These are phyloP conservation scores for Drosophila dunni DNA, from an alignment of 1,140 invertebrate species.

Conservation along the genomic window DNA sequence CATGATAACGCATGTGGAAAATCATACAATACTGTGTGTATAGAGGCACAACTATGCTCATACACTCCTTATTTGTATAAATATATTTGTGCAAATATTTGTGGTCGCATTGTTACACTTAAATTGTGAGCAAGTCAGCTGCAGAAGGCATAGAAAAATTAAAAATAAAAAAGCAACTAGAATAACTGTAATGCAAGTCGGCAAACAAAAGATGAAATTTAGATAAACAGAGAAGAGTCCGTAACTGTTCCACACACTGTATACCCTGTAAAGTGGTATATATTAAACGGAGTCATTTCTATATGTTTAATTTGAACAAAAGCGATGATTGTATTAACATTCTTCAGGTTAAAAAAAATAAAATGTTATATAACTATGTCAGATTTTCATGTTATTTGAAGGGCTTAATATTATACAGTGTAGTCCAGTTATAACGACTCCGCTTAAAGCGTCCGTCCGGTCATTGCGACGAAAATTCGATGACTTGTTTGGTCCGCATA, in stretches of 20 bases:
- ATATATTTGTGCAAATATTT: conserved; percentile 15
- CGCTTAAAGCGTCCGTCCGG: too few relatives aligned
- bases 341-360: too few relatives aligned
- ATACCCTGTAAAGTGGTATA: conserved; percentile 8
- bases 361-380: too few relatives aligned
- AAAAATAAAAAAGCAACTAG: conserved; percentile 25
- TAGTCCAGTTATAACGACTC: too few relatives aligned
- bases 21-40: conserved; percentile 63
- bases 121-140: conserved; percentile 41
- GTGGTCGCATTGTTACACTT: conserved; percentile 12
- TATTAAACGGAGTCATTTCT: too few relatives aligned
- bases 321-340: too few relatives aligned
- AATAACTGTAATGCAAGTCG: conserved; percentile 45
- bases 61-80: conserved; percentile 1
- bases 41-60: neutral
- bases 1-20: conserved; percentile 75
- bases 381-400: too few relatives aligned
- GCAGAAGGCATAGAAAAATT: conserved; percentile 18
- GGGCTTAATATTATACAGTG: too few relatives aligned
- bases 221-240: conserved; percentile 31
- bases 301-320: too few relatives aligned
- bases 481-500: too few relatives aligned
- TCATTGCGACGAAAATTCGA: too few relatives aligned
- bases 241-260: conserved; percentile 9
- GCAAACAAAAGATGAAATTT: conserved; percentile 42